Conservation (phyloP, 2,113 vertebrate species). For the Microtus pennsylvanicus region DNA sequence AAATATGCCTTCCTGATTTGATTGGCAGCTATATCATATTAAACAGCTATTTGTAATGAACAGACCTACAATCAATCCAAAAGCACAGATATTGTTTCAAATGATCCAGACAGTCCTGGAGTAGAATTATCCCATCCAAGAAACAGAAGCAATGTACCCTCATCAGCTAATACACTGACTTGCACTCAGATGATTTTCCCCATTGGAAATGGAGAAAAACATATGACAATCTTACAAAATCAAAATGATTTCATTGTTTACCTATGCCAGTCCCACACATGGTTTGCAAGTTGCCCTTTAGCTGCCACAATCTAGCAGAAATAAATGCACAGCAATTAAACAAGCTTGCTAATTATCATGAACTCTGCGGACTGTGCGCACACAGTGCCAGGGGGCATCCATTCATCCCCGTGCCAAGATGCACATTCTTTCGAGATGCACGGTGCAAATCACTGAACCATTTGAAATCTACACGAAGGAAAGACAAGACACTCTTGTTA, state of each 20-base stretch:
- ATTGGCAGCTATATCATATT: slow-evolving; percentile 72
- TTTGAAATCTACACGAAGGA: slow-evolving; percentile 56
- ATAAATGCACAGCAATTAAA: slow-evolving; percentile 72
- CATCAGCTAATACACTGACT: slow-evolving; percentile 27
- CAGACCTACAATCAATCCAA: slow-evolving; percentile 72
- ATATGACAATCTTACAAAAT: background rate
- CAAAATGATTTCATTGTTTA: slow-evolving; percentile 62
- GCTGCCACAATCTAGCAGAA: slow-evolving; percentile 45
- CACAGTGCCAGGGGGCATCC: slow-evolving; percentile 52
- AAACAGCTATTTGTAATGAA: slow-evolving; percentile 73
- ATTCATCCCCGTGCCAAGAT: slow-evolving; percentile 55
- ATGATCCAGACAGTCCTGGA: slow-evolving; percentile 62
- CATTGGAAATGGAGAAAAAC: background rate
- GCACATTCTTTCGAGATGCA: slow-evolving; percentile 61
- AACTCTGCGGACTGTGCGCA: slow-evolving; percentile 37
- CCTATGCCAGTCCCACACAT: slow-evolving; percentile 30
- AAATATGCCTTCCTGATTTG: slow-evolving; percentile 74
- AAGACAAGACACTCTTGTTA: slow-evolving; percentile 35
- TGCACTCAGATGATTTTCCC: slow-evolving; percentile 13
- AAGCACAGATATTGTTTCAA: slow-evolving; percentile 80
- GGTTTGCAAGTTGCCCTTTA: slow-evolving; percentile 54
- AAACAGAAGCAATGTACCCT: slow-evolving; percentile 20
- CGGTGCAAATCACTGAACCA: slow-evolving; percentile 40
- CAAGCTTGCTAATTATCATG: slow-evolving; percentile 65
- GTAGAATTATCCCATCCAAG: slow-evolving; percentile 61